A percentile compares a stretch with the other conserved stretches of the same genome.
Conservation (phyloP, 2,113 vertebrate genomes). For the Arenaria interpres region DNA sequence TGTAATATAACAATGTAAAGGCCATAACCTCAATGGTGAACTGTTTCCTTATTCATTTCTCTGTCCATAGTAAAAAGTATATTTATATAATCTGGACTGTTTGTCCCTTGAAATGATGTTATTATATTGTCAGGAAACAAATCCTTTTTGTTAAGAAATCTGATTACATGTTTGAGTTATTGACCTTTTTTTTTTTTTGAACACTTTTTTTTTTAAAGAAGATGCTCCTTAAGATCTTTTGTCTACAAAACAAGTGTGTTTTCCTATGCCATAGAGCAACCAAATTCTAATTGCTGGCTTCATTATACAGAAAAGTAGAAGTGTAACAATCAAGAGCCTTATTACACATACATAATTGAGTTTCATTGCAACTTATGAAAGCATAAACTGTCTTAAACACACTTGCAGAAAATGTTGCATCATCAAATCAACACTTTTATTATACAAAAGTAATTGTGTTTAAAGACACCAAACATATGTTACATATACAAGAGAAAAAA, state of each 20-base stretch:
- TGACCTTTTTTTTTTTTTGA: slow-evolving; percentile 58
- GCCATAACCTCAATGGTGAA: background rate
- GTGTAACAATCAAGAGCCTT: slow-evolving; percentile 84
- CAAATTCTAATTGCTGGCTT: slow-evolving; percentile 84
- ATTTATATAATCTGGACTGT: slow-evolving; percentile 16
- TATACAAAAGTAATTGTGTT: slow-evolving; percentile 83
- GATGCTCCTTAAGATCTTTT: slow-evolving; percentile 80
- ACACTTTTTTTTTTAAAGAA: background rate
- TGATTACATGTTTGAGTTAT: slow-evolving; percentile 81
- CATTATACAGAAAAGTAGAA: slow-evolving; percentile 81
- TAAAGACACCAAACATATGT: slow-evolving; percentile 80
- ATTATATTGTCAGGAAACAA: slow-evolving; percentile 39
- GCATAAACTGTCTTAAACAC: slow-evolving; percentile 83
- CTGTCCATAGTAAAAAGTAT: background rate
- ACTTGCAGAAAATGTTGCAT: slow-evolving; percentile 80
- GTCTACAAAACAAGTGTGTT: slow-evolving; percentile 79
- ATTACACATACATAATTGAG: slow-evolving; percentile 85
- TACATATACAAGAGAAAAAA: slow-evolving; percentile 51
- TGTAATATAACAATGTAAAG: background rate
- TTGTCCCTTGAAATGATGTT: slow-evolving; percentile 38
- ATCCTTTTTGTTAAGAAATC: slow-evolving; percentile 64
- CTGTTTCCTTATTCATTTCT: slow-evolving; percentile 5
- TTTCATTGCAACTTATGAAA: slow-evolving; percentile 84
- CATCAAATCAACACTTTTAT: slow-evolving; percentile 82
- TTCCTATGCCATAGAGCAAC: slow-evolving; percentile 77